Evolutionary conservation across 2,797 vertebrate genomes (phyloP), one percentile per base, ranked within the genome.

Genomic region (Alectoris magna): DNA sequence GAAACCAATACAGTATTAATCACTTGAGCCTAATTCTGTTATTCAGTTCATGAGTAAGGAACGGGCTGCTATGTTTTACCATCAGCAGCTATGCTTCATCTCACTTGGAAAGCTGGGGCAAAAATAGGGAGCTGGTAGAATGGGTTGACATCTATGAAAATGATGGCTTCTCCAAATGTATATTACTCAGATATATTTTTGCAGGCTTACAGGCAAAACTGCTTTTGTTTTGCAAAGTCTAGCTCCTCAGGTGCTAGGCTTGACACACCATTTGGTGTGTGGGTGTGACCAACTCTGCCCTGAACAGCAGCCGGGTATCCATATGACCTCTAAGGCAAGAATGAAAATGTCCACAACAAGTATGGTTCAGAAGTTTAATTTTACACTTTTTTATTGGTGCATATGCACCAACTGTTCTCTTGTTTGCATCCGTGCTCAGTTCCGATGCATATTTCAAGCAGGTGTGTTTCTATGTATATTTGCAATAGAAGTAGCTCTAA

Each of bases 211-310:
- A 73, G 21, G n/a, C 10, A 59, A 78, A 84, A 16, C 21, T 39
- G 19, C 23, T 87, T 91, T 72, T 64, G 44, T 72, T 2, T 2
- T 16, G 16, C 10, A 12, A 77, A 74, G 22, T 56, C 34, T 63
- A 16, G 11, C 18, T 72, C 18, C 19, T 22, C n/a, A 31, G 16
- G 38, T 68, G 48, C 51, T 66, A 1, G n/a, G 18, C 29, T 48
- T 69, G 46, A 21, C 0, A 0, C 12, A 29, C 6, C 34, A 1
- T 64, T 44, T 58, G 31, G 18, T 49, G 18, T n/a, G 34, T n/a
- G 10, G 6, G n/a, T 27, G 4, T 55, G 39, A 56, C 56, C 53
- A 36, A 8, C n/a, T 43, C 41, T 59, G 26, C 24, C 3, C 0
- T 66, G 34, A 64, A 27, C 14, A 80, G 63, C 19, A 91, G 46